Base-by-base conservation (phyloP, 2,888 invertebrate species). In the Cryptus viduatorius region DNA sequence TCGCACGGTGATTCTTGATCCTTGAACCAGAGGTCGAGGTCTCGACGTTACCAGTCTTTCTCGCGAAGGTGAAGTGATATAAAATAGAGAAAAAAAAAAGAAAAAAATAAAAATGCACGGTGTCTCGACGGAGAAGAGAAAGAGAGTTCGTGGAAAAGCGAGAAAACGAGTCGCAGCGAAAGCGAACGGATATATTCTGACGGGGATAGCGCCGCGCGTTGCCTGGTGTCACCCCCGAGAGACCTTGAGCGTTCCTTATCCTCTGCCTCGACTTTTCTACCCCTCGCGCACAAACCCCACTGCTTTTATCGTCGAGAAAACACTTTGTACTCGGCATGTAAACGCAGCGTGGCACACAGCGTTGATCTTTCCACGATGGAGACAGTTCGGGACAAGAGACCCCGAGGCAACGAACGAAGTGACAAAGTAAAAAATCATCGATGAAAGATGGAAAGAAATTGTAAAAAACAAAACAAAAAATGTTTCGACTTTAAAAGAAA, bases 261-360 rank as follows among this genome's bases (percentile, higher is more conserved):
- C 68, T 53, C 29, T 64, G 68, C 64, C 50, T 53, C 48, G 56
- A 68, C 72, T 71, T 53, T 53, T 59, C 24, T 65, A 24, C 59
- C 53, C 68, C 37, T 76, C 24, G 53, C 42, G 31, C 10, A 16
- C 69, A 44, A 37, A 29, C 14, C 71, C 46, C 24, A 8, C 61
- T 24, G 48, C 65, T 53, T 86, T 89, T 87, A 82, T 79, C 83
- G 77, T 46, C 76, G 46, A 79, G 84, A 88, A 88, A 90, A 90
- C 88, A 89, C 88, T 89, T 90, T 90, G 89, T 89, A 88, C 16
- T 82, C 82, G 84, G 85, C 86, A 86, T 89, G 88, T 89, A 88
- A 90, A 90, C 87, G 87, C 79, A 82, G 42, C 64, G 76, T 64
- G 59, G 44, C 68, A 56, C 78, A 64, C 42, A 46, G 46, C 42